A percentile compares a stretch with the other conserved stretches of the same genome.
Conservation (phyloP, 1,140 invertebrate genomes). For the Drosophila ficusphila region DNA sequence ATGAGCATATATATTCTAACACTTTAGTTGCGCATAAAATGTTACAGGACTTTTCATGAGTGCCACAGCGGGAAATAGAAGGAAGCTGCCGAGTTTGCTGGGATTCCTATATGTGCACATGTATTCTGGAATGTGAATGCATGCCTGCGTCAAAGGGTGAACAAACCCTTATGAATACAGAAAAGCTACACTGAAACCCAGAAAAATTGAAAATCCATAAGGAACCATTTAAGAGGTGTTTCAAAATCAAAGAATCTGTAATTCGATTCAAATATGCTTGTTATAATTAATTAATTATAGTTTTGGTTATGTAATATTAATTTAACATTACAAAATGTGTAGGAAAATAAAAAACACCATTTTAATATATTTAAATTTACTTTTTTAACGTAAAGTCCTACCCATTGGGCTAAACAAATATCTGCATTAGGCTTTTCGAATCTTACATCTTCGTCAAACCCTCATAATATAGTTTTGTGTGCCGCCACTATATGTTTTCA, state of each 20-base stretch:
- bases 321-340: too few relatives aligned
- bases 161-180: slow-evolving; percentile 51
- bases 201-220: too few relatives aligned
- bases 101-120: slow-evolving; percentile 16
- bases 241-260: background rate
- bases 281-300: too few relatives aligned
- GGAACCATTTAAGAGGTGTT: too few relatives aligned
- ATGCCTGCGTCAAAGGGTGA: slow-evolving; percentile 43
- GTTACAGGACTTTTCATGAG: slow-evolving; percentile 47
- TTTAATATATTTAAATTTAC: too few relatives aligned
- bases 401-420: too few relatives aligned
- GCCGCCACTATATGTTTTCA: background rate
- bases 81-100: slow-evolving; percentile 24
- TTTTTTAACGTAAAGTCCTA: too few relatives aligned
- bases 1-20: slow-evolving; percentile 7
- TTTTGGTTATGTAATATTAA: too few relatives aligned
- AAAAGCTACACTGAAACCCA: background rate
- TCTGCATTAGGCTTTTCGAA: too few relatives aligned
- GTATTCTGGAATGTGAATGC: slow-evolving; percentile 8
- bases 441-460: background rate
- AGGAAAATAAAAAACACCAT: too few relatives aligned
- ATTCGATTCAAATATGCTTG: too few relatives aligned
- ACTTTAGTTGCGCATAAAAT: slow-evolving; percentile 64
- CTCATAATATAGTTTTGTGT: background rate
- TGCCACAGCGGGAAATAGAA: slow-evolving; percentile 2